Evolutionary conservation across 1,140 invertebrate species (phyloP), one percentile per base, ranked within the genome.

Genomic region (Cepaea nemoralis): DNA sequence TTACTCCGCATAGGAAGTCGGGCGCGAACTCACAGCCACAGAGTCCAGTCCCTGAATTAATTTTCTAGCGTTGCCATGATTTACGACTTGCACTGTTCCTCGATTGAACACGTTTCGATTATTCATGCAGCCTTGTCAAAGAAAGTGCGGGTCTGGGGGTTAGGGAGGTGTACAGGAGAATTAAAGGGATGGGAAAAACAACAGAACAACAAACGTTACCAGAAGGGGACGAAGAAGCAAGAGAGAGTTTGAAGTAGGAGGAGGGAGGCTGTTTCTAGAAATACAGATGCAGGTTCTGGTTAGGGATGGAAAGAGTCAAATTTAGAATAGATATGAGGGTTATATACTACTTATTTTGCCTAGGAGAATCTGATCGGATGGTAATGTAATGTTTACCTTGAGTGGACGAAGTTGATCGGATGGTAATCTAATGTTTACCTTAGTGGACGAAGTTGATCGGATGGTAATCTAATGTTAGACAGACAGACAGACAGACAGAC

Each of bases 51-150:
- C 19, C 67, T 39, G 67, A 69, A 69, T 69, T 69, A 69, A 69
- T 69, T 59, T 59, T 35, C 31, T 39, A 14, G 67, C 27, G 14
- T 35, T 39, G 8, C 14, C 14, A 69, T 69, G 67, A 69, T 69
- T 69, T 69, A 69, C 67, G 67, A 39, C 35, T 42, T 42, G 33
- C 39, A n/a, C 69, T 39, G 69, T 42, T 63, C n/a, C 59, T 63
- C 59, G 59, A 63, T 63, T 63, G 59, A 63, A 63, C 59, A 63
- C n/a, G 59, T 63, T 63, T 63, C 59, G 59, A 63, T 63, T 63
- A 63, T 63, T 63, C 59, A 63, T 63, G 6, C 59, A 63, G 59
- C 59, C 59, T 31, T 63, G 59, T 63, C 59, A 63, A 31, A 63
- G 59, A 63, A 16, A 63, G 27, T 31, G 59, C 1, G 59, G 27